Conservation (phyloP, 2,113 vertebrate genomes). For the Podocnemis expansa region DNA sequence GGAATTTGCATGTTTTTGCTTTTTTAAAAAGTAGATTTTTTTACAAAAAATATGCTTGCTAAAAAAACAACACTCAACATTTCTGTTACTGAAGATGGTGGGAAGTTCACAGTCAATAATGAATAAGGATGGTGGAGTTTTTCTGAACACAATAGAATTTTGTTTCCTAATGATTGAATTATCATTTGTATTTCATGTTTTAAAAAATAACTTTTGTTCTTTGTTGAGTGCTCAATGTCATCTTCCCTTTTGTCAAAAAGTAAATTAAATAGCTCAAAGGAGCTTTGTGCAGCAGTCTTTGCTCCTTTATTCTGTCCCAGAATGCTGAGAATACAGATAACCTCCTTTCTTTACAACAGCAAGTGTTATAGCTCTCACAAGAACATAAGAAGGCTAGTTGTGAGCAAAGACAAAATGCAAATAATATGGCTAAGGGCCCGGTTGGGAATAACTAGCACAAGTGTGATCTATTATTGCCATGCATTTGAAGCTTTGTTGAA, state of each 20-base stretch:
- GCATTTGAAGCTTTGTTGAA: conserved; percentile 37
- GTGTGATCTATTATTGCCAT: conserved; percentile 10
- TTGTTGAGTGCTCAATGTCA: conserved; percentile 66
- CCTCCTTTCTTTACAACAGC: conserved; percentile 62
- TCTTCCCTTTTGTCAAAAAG: conserved; percentile 69
- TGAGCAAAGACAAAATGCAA: conserved; percentile 71
- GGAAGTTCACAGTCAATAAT: background rate
- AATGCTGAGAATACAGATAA: conserved; percentile 73
- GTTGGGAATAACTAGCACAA: conserved; percentile 30
- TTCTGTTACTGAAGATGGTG: background rate
- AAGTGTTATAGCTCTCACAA: conserved; percentile 65
- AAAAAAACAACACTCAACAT: accelerated
- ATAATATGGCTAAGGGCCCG: conserved; percentile 49
- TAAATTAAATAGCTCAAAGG: conserved; percentile 77
- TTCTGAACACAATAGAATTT: conserved; percentile 40
- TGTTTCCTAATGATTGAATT: conserved; percentile 51
- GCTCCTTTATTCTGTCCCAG: conserved; percentile 67
- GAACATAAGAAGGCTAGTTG: conserved; percentile 62
- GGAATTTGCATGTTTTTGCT: background rate
- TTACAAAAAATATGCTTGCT: background rate
- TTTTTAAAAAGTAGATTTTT: background rate
- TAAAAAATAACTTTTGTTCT: conserved; percentile 67
- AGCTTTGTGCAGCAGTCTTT: conserved; percentile 70
- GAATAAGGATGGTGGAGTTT: conserved; percentile 24
- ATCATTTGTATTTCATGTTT: conserved; percentile 59